Evolutionary conservation across 1,140 invertebrate species (phyloP).

Genomic region (Panagrolaimus sp.): DNA sequence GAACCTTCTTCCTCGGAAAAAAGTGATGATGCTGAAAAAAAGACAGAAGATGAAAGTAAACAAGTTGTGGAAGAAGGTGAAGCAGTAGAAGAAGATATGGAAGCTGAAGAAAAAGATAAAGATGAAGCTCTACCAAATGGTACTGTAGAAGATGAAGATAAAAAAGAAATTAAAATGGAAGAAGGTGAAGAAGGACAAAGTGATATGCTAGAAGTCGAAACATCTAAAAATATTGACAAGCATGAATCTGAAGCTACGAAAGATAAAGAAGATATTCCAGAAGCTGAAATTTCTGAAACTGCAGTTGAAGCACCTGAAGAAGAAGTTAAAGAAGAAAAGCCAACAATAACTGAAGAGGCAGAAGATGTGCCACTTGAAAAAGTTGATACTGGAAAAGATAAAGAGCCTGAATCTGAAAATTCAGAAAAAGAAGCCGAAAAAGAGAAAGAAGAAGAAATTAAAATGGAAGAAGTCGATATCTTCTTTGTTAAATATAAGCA

Average conservation of each 20-base stretch:
- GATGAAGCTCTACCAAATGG: conserved; percentile 13
- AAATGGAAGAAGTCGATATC: conserved; percentile 76
- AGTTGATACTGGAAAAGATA: conserved; percentile 10
- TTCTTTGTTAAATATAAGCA: conserved; percentile 98
- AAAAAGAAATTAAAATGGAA: conserved; percentile 5
- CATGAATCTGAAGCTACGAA: conserved; percentile 19
- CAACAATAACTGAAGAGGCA: conserved; percentile 17
- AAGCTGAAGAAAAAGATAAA: conserved; percentile 25
- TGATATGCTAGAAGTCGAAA: not conserved
- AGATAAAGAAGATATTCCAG: not conserved
- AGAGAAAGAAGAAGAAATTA: conserved; percentile 20
- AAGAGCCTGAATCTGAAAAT: conserved; percentile 21
- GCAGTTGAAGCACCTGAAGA: too few relatives aligned
- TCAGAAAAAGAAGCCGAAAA: not conserved
- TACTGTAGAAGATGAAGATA: not conserved
- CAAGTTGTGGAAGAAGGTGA: not conserved
- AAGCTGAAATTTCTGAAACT: conserved; percentile 6
- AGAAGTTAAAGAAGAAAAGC: conserved; percentile 14
- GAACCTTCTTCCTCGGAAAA: too few relatives aligned
- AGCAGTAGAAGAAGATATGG: not conserved
- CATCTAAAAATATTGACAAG: not conserved
- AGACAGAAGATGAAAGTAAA: not conserved
- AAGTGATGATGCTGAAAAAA: not conserved
- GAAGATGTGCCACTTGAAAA: not conserved
- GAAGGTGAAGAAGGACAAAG: conserved; percentile 11